A percentile compares a stretch with the other conserved stretches of the same genome.
phyloP scores from a whole-genome alignment of 2,888 invertebrate genomes.

The Cerceris ruficornis region DNA sequence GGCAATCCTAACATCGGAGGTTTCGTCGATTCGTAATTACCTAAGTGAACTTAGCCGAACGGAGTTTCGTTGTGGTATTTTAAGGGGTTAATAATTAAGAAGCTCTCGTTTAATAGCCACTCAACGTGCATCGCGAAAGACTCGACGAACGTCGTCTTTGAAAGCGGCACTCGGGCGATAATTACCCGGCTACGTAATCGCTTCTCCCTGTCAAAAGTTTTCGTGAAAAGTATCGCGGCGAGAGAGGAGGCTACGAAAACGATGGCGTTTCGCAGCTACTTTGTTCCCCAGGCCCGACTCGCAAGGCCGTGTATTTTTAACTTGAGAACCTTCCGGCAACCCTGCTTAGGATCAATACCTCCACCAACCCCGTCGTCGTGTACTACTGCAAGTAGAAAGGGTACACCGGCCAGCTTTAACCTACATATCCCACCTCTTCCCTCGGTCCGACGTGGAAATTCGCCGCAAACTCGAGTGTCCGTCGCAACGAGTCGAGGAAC shows the following conservation, averaged over 20 bases:
- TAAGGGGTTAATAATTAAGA: conserved; percentile 18
- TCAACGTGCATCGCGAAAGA: conserved; percentile 16
- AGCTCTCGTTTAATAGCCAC: conserved; percentile 22
- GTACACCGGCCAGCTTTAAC: conserved; percentile 63
- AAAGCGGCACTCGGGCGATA: conserved; percentile 14
- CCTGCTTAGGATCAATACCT: conserved; percentile 73
- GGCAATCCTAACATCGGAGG: too few species aligned
- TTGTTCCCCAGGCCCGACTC: conserved; percentile 39
- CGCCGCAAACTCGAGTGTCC: conserved; percentile 45
- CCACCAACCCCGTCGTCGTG: conserved; percentile 61
- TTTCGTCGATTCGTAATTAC: too few species aligned
- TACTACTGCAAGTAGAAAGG: conserved; percentile 60
- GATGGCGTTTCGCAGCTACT: conserved; percentile 60
- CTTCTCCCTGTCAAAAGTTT: not conserved
- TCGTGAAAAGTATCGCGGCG: not conserved
- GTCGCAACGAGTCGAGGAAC: conserved; percentile 54
- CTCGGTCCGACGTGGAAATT: conserved; percentile 40
- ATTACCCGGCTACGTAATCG: conserved; percentile 18
- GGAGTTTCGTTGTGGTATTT: too few species aligned
- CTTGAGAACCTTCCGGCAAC: conserved; percentile 72
- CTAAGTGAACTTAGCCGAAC: too few species aligned
- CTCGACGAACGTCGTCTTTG: conserved; percentile 5
- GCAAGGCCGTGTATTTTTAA: conserved; percentile 76
- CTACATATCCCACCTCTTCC: conserved; percentile 60
- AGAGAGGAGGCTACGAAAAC: conserved; percentile 56